Conservation (phyloP, 2,113 vertebrate genomes). For the Meles meles region DNA sequence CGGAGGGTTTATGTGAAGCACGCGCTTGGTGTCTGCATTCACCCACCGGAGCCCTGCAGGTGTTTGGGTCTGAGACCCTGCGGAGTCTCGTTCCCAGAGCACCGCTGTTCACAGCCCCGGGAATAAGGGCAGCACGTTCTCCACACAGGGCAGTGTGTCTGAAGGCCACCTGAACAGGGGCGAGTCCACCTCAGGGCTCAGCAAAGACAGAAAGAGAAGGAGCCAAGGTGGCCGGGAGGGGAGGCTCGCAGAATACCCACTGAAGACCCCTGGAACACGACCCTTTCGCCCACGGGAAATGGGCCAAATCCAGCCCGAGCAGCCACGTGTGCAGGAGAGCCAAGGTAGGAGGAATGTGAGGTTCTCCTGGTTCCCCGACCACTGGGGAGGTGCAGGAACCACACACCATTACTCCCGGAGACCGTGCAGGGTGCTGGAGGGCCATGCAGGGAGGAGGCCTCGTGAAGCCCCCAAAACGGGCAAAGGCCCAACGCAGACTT, state of each 20-base stretch:
- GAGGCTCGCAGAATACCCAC: rapidly evolving
- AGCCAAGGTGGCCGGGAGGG: rapidly evolving
- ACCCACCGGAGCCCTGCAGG: background rate
- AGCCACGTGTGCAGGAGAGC: background rate
- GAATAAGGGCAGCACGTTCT: background rate
- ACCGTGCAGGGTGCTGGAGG: background rate
- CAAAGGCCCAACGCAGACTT: background rate
- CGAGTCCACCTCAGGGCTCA: background rate
- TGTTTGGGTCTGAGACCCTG: background rate
- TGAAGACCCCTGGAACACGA: background rate
- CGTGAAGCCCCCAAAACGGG: background rate
- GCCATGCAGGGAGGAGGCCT: background rate
- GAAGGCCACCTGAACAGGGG: background rate
- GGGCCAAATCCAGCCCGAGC: background rate
- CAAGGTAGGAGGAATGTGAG: background rate
- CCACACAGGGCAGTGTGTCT: background rate
- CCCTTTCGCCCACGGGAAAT: background rate
- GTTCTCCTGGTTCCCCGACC: background rate
- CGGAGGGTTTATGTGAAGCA: background rate
- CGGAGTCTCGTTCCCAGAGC: background rate
- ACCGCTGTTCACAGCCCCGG: background rate
- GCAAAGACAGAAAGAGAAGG: background rate
- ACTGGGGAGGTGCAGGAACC: background rate
- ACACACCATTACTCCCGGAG: background rate
- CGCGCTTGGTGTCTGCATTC: background rate